Base-by-base conservation (phyloP, 2,113 vertebrate species). In the Plecturocebus donacophilus region DNA sequence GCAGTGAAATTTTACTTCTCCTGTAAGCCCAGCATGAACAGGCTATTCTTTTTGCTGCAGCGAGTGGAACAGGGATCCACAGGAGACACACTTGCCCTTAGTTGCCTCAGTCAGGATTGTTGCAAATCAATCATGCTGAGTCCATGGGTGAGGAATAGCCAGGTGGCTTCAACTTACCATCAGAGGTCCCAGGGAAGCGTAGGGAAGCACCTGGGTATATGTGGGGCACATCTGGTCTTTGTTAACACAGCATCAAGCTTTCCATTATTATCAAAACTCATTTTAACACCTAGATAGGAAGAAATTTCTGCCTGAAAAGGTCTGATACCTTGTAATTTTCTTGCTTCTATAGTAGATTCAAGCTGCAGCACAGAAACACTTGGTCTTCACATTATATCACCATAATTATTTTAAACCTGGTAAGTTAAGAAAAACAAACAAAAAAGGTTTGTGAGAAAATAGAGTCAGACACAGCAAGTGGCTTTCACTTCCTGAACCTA, bases 51-150 rank as follows among this genome's bases (percentile, higher is more conserved):
- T 68, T n/a, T 20, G 17, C n/a, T 5, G 30, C 1, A 1, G 35
- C 7, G 9, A 42, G 66, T n/a, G 4, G 19, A 45, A 64, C 5
- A 47, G 23, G 0, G 27, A 40, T 6, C 6, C 0, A 21, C 3
- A 68, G 12, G 4, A 66, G 6, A 25, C 0, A 0, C 23, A 1
- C 0, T 1, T 0, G 2, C 12, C 35, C 8, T 47, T 3, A 17
- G 20, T 16, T 47, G 6, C 40, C 9, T 30, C 40, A 23, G 58
- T 6, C 32, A 47, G 42, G 40, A 68, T 2, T 14, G 23, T 25
- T 17, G n/a, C 32, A 38, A 35, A 27, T 1, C 35, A 61, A 20
- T 9, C 4, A 1, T 2, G 25, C 19, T 19, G 23, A n/a, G 47
- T 21, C 42, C 1, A 21, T 6, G 1, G 5, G 13, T 5, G 4